A percentile compares a stretch with the other conserved stretches of the same genome.
These are phyloP conservation scores for Stenodema calcarata DNA, from an alignment of 2,888 invertebrate genomes.

Conservation along the genomic window DNA sequence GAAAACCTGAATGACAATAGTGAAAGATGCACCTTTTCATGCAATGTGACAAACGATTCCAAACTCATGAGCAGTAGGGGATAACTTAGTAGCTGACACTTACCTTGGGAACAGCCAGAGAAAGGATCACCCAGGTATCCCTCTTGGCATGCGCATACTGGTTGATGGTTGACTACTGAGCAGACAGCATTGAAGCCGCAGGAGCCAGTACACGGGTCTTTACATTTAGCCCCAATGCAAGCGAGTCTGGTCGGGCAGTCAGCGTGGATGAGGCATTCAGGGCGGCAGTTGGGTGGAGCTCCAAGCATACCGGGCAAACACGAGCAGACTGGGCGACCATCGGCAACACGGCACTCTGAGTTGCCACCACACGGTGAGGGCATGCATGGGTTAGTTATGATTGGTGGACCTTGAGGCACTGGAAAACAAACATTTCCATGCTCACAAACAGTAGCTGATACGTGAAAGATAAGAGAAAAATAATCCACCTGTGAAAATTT, in stretches of 20 bases:
- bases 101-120: constrained; percentile 69
- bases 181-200: constrained; percentile 81
- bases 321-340: constrained; percentile 73
- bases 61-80: too few species aligned
- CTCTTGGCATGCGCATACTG: constrained; percentile 75
- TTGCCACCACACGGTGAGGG: constrained; percentile 77
- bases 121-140: constrained; percentile 84
- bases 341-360: constrained; percentile 64
- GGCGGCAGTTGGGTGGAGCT: constrained; percentile 78
- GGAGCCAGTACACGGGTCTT: constrained; percentile 77
- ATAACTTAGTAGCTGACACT: constrained; percentile 51
- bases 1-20: not conserved
- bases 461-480: too few species aligned
- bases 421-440: constrained; percentile 33
- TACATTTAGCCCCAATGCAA: constrained; percentile 74
- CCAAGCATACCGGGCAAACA: constrained; percentile 78
- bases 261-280: constrained; percentile 78
- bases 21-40: not conserved
- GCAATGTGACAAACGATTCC: too few species aligned
- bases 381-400: constrained; percentile 70
- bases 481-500: too few species aligned
- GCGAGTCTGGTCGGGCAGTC: constrained; percentile 78
- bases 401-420: constrained; percentile 60
- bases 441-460: too few species aligned
- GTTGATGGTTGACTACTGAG: constrained; percentile 75